These are phyloP conservation scores for Elegia similella DNA, from an alignment of 2,888 invertebrate species.

Conservation along the genomic window DNA sequence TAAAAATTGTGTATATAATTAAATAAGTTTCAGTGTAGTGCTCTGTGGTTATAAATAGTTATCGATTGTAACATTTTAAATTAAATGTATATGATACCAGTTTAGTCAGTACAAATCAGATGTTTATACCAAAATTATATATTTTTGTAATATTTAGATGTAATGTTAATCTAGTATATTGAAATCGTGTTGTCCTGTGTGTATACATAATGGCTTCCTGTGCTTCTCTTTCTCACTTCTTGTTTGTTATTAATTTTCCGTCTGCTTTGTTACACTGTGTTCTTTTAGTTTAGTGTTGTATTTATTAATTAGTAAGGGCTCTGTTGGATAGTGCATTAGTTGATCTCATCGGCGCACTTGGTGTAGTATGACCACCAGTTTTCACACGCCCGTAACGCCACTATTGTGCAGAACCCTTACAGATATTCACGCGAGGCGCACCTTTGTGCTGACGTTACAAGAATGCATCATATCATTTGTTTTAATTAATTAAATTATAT, in stretches of 20 bases:
- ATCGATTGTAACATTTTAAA: slow-evolving; percentile 21
- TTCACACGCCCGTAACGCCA: slow-evolving; percentile 26
- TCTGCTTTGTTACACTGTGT: slow-evolving; percentile 49
- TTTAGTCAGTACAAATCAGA: slow-evolving; percentile 6
- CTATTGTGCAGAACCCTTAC: slow-evolving; percentile 39
- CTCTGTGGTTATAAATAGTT: slow-evolving; percentile 25
- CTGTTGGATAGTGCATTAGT: slow-evolving; percentile 35
- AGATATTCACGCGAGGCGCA: slow-evolving; percentile 56
- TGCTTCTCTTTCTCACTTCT: slow-evolving; percentile 25
- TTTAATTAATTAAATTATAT: slow-evolving; percentile 75
- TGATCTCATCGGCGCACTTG: neutral
- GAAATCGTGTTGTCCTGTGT: neutral
- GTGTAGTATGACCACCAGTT: neutral
- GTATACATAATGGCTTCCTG: slow-evolving; percentile 15
- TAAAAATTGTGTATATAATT: too few relatives aligned
- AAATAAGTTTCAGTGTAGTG: slow-evolving; percentile 15
- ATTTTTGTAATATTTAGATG: slow-evolving; percentile 8
- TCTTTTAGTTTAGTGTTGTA: slow-evolving; percentile 64
- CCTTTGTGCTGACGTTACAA: slow-evolving; percentile 66
- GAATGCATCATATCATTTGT: slow-evolving; percentile 83
- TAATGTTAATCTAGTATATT: neutral
- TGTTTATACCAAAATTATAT: neutral
- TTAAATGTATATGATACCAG: slow-evolving; percentile 8
- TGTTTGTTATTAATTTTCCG: slow-evolving; percentile 35
- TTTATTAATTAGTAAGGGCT: slow-evolving; percentile 36